These are phyloP conservation scores for Muschampia plurimacula DNA, from an alignment of 2,888 invertebrate genomes.

Conservation along the genomic window DNA sequence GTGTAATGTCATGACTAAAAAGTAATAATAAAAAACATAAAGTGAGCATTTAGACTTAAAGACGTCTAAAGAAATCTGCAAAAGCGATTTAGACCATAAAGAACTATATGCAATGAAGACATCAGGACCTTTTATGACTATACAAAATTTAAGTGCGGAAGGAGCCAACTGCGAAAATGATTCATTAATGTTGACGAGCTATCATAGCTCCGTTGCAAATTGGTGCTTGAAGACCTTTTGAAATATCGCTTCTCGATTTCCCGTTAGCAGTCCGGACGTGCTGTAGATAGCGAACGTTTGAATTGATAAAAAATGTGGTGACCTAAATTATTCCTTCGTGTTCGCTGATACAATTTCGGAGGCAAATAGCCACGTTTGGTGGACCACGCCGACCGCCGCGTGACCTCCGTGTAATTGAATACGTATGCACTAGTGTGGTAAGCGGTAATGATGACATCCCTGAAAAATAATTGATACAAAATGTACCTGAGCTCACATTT, in stretches of 20 bases:
- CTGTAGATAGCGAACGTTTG: not conserved
- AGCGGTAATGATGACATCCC: too few relatives aligned
- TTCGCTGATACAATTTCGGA: too few relatives aligned
- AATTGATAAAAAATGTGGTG: slow-evolving; percentile 21
- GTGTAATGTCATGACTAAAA: too few relatives aligned
- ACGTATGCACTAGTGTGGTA: too few relatives aligned
- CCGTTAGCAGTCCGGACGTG: not conserved
- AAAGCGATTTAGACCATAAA: not conserved
- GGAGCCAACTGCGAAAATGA: slow-evolving; percentile 2
- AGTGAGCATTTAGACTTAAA: too few relatives aligned
- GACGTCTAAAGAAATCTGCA: too few relatives aligned
- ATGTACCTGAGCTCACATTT: too few relatives aligned
- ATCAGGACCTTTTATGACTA: not conserved
- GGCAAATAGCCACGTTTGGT: too few relatives aligned
- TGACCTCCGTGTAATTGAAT: too few relatives aligned
- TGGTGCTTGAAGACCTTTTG: slow-evolving; percentile 18
- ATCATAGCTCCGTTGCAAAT: slow-evolving; percentile 23
- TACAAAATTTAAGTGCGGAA: not conserved
- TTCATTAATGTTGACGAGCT: slow-evolving; percentile 24
- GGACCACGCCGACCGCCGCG: too few relatives aligned
- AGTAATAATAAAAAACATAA: too few relatives aligned
- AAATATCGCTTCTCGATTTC: slow-evolving; percentile 7
- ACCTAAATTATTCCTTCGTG: slow-evolving; percentile 2
- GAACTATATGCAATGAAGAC: not conserved
- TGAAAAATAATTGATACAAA: too few relatives aligned